A percentile compares a stretch with the other conserved stretches of the same genome.
Conservation (phyloP, 2,888 invertebrate genomes). For the Hirtodrosophila duncani region DNA sequence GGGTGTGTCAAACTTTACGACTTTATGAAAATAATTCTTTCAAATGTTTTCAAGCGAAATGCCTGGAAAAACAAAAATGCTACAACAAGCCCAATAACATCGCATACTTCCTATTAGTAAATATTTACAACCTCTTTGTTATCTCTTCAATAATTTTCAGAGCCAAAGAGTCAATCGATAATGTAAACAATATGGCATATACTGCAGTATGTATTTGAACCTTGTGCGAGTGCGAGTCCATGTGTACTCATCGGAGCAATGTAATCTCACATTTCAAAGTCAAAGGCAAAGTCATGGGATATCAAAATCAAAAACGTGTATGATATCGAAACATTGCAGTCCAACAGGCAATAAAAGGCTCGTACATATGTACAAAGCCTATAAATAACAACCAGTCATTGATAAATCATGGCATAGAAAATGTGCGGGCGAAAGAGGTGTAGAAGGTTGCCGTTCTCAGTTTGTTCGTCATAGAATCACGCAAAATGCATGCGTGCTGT, state of each 20-base stretch:
- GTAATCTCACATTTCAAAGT: slow-evolving; percentile 9
- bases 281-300: slow-evolving; percentile 42
- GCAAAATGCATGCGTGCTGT: slow-evolving; percentile 47
- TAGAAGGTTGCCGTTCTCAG: neutral
- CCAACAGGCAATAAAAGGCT: neutral
- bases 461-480: slow-evolving; percentile 48
- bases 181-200: slow-evolving; percentile 30
- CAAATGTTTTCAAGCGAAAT: too few relatives aligned
- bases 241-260: neutral
- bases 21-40: too few relatives aligned
- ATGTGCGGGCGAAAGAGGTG: slow-evolving; percentile 24
- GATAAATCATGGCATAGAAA: slow-evolving; percentile 64
- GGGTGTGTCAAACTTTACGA: too few relatives aligned
- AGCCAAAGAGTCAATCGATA: slow-evolving; percentile 33
- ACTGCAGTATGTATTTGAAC: neutral
- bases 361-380: slow-evolving; percentile 25
- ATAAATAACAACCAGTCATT: slow-evolving; percentile 51
- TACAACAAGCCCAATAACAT: too few relatives aligned
- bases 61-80: too few relatives aligned
- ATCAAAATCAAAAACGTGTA: slow-evolving; percentile 28
- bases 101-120: too few relatives aligned
- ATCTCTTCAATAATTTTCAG: too few relatives aligned
- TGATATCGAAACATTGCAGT: neutral
- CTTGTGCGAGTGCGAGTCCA: too few relatives aligned
- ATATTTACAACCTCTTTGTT: too few relatives aligned